Percentiles rank a stretch among this genome's conserved stretches.
Conservation (phyloP, 2,797 vertebrate genomes). For the Acanthornis magna region DNA sequence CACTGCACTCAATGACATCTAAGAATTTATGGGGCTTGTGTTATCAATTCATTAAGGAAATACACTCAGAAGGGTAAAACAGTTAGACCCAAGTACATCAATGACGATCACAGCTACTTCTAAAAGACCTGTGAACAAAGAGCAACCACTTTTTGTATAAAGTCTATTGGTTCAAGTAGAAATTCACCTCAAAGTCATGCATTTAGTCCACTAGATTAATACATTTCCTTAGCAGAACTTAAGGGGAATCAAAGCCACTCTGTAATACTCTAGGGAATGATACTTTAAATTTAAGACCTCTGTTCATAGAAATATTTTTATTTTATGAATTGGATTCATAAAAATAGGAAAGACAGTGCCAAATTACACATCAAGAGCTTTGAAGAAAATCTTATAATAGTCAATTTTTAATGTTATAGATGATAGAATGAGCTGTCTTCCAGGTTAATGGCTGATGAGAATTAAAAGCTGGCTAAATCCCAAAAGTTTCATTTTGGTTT, state of each 20-base stretch:
- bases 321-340: background rate
- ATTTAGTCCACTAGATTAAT: background rate
- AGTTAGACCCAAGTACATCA: background rate
- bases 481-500: background rate
- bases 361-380: background rate
- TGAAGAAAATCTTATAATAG: background rate
- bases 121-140: background rate
- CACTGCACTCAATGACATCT: background rate
- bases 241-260: background rate
- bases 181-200: background rate
- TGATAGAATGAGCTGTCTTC: background rate
- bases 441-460: background rate
- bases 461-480: background rate
- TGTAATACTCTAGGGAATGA: background rate
- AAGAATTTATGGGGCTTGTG: background rate
- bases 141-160: background rate
- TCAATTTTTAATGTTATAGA: slow-evolving; percentile 18
- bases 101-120: background rate
- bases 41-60: background rate
- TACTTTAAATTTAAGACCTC: background rate
- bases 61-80: background rate
- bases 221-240: background rate
- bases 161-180: background rate
- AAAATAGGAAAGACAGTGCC: background rate
- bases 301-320: background rate